Conservation (phyloP, 2,113 vertebrate genomes). For the Corythornis cristatus region DNA sequence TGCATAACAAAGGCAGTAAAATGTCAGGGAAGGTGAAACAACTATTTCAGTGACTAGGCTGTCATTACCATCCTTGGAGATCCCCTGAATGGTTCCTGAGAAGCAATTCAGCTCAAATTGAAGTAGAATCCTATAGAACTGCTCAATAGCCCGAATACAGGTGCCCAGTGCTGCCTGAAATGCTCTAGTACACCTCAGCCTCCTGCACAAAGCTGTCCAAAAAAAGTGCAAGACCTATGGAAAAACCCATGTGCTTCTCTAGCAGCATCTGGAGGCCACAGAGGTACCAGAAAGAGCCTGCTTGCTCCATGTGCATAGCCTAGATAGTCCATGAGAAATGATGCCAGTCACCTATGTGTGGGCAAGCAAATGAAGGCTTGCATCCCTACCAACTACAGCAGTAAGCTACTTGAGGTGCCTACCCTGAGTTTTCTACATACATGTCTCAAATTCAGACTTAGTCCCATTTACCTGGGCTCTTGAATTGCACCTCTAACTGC, state of each 20-base stretch:
- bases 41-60: background rate
- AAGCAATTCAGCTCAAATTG: background rate
- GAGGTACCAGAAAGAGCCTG: background rate
- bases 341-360: accelerated
- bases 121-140: background rate
- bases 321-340: accelerated
- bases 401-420: background rate
- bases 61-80: background rate
- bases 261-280: background rate
- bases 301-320: accelerated
- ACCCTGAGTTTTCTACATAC: background rate
- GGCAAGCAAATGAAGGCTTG: background rate
- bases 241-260: no score
- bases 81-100: background rate
- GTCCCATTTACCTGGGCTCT: background rate
- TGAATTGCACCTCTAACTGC: background rate
- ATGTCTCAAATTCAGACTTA: background rate
- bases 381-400: background rate
- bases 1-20: conserved; percentile 14
- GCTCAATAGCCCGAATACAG: background rate
- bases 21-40: conserved; percentile 1
- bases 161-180: background rate
- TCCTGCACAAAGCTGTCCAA: background rate
- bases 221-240: accelerated
- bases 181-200: background rate